Percentiles rank a stretch among this genome's conserved stretches.
Conservation (phyloP, 2,888 invertebrate genomes). For the Euproctis similis region DNA sequence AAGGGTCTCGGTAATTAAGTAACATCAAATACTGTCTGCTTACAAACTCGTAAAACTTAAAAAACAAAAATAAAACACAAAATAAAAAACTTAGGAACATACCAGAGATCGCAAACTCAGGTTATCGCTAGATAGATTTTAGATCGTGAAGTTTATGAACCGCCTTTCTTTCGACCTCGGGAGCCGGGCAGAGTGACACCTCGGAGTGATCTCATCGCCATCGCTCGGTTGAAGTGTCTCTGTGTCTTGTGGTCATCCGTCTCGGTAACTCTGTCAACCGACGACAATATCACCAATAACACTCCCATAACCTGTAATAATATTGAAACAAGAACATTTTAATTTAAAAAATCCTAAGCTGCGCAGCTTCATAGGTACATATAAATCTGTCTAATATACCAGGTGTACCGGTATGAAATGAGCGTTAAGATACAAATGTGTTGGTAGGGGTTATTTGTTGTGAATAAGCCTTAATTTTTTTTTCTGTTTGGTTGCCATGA, state of each 20-base stretch:
- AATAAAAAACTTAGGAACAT: slow-evolving; percentile 25
- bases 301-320: slow-evolving; percentile 90
- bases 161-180: slow-evolving; percentile 61
- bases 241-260: slow-evolving; percentile 80
- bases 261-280: slow-evolving; percentile 76
- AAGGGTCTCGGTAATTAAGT: too few species aligned
- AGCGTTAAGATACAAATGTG: too few species aligned
- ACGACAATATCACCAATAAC: slow-evolving; percentile 87
- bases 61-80: slow-evolving; percentile 12
- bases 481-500: too few species aligned
- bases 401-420: too few species aligned
- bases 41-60: slow-evolving; percentile 16
- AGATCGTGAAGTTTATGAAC: slow-evolving; percentile 42
- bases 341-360: too few species aligned
- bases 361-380: too few species aligned
- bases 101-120: slow-evolving; percentile 30
- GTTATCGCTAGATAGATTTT: slow-evolving; percentile 16
- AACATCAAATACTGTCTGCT: slow-evolving; percentile 7
- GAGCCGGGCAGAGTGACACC: slow-evolving; percentile 64
- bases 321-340: too few species aligned
- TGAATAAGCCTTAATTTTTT: too few species aligned
- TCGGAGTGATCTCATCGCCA: slow-evolving; percentile 90
- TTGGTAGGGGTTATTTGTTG: too few species aligned
- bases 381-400: too few species aligned
- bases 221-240: slow-evolving; percentile 90